Percentiles rank a stretch among this genome's conserved stretches.
These are phyloP conservation scores for Villa cingulata DNA, from an alignment of 2,888 invertebrate species.

Conservation along the genomic window DNA sequence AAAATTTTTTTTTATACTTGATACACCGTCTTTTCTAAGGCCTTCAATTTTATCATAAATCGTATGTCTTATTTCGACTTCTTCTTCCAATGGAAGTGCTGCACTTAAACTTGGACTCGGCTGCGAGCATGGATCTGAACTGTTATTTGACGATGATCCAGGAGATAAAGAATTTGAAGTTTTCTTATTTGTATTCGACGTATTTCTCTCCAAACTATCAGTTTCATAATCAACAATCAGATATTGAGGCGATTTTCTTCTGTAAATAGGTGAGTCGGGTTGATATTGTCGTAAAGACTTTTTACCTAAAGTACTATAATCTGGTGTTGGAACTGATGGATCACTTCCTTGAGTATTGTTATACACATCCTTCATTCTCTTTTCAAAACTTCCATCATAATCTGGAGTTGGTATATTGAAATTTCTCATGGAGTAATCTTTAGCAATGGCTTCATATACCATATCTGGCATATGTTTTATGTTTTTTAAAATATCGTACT, in stretches of 20 bases:
- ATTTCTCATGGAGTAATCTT: constrained; percentile 24
- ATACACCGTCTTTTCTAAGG: constrained; percentile 30
- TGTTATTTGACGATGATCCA: constrained; percentile 37
- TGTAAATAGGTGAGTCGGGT: constrained; percentile 35
- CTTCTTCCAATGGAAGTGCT: constrained; percentile 65
- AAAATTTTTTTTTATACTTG: constrained; percentile 23
- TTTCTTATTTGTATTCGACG: constrained; percentile 39
- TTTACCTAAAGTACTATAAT: constrained; percentile 34
- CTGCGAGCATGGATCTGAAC: constrained; percentile 51
- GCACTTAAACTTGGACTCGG: constrained; percentile 60
- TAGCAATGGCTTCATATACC: constrained; percentile 51
- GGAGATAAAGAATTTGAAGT: constrained; percentile 20
- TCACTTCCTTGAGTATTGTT: constrained; percentile 29
- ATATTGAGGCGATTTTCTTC: constrained; percentile 32
- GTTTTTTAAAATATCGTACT: constrained; percentile 27
- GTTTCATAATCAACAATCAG: constrained; percentile 54
- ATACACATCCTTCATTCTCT: constrained; percentile 33
- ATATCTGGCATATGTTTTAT: constrained; percentile 44
- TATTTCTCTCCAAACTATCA: constrained; percentile 55
- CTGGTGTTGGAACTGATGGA: constrained; percentile 35
- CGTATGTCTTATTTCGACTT: constrained; percentile 64
- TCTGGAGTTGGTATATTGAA: constrained; percentile 34
- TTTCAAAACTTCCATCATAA: constrained; percentile 35
- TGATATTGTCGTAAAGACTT: constrained; percentile 32
- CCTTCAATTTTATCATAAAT: constrained; percentile 42